Evolutionary conservation across 2,888 invertebrate genomes (phyloP).

Genomic region (Synanthedon andrenaeformis): DNA sequence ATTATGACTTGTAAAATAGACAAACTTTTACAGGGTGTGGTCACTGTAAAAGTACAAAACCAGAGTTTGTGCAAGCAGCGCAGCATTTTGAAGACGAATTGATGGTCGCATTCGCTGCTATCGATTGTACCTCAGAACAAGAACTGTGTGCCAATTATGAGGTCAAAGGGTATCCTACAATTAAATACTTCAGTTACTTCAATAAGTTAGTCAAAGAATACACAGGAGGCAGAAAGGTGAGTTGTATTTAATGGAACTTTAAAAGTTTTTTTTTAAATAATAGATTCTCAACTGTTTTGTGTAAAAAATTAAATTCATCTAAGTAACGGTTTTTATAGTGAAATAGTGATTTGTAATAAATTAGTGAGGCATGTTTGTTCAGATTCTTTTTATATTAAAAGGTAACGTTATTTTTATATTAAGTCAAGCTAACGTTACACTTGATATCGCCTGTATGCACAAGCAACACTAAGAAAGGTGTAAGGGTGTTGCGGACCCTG

Average conservation of each 20-base stretch:
- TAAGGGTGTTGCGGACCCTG: no score
- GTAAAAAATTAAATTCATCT: neutral
- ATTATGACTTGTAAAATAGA: neutral
- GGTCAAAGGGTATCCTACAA: conserved; percentile 86
- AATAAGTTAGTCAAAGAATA: conserved; percentile 78
- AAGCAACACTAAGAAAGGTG: no score
- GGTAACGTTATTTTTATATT: no score
- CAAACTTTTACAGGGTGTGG: conserved; percentile 82
- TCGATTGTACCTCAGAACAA: conserved; percentile 80
- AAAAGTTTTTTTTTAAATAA: no score
- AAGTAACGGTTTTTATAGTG: neutral
- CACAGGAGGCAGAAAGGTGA: conserved; percentile 79
- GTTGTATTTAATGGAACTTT: no score
- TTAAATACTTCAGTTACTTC: conserved; percentile 87
- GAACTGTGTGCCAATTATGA: conserved; percentile 77
- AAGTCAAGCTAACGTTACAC: no score
- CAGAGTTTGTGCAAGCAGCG: conserved; percentile 79
- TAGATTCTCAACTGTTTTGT: no score
- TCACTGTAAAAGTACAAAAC: conserved; percentile 89
- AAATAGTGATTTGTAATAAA: no score
- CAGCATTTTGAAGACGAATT: conserved; percentile 80
- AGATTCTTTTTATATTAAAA: no score
- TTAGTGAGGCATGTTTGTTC: no score
- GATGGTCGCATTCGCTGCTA: conserved; percentile 82
- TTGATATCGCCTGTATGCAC: no score